phyloP scores from a whole-genome alignment of 2,797 vertebrate genomes.

The Bovichtus diacanthus region DNA sequence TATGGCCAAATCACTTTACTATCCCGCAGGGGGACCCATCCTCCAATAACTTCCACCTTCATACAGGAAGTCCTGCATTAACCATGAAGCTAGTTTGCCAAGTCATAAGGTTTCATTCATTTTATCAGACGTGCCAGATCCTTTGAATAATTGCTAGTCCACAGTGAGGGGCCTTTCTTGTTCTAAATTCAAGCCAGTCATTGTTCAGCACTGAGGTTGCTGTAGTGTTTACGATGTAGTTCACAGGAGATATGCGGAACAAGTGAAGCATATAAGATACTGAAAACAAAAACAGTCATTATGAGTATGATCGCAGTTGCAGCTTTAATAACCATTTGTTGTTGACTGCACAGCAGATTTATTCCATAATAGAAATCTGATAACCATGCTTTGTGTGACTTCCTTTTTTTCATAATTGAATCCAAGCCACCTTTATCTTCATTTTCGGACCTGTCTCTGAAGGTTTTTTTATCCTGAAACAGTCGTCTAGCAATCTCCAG shows the following conservation, averaged over 20 bases:
- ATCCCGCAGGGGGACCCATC: constrained; percentile 49
- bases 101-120: constrained; percentile 71
- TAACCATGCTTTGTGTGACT: background rate
- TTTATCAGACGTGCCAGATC: constrained; percentile 69
- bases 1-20: constrained; percentile 68
- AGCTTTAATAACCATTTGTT: constrained; percentile 25
- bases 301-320: constrained; percentile 29
- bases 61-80: constrained; percentile 75
- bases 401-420: constrained; percentile 45
- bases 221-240: constrained; percentile 44
- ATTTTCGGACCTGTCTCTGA: constrained; percentile 40
- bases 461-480: constrained; percentile 41
- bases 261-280: constrained; percentile 26
- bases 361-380: constrained; percentile 24
- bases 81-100: constrained; percentile 73
- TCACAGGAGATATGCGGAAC: constrained; percentile 36
- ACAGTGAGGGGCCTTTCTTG: constrained; percentile 60
- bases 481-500: constrained; percentile 23
- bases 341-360: constrained; percentile 20
- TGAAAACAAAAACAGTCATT: constrained; percentile 56
- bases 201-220: constrained; percentile 37
- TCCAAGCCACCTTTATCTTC: constrained; percentile 50
- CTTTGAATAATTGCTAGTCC: constrained; percentile 70
- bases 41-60: constrained; percentile 67
- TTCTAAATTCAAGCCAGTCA: constrained; percentile 58